Conservation (phyloP, 2,113 vertebrate genomes). For the Arothron firmamentum region DNA sequence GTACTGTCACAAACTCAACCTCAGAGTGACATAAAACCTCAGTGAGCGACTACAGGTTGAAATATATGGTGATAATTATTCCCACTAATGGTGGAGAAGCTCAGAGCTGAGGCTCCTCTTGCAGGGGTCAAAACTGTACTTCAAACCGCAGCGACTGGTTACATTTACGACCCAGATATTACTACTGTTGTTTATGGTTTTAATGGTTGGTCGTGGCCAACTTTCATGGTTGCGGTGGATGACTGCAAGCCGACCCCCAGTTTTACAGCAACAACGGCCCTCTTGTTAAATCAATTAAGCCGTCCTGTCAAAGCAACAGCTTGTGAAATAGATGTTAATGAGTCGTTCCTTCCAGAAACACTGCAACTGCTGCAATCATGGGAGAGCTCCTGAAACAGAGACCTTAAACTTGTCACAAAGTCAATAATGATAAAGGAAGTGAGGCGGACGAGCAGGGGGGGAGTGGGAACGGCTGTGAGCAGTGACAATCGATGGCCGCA, state of each 20-base stretch:
- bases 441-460: constrained; percentile 6
- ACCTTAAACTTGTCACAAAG: constrained; percentile 35
- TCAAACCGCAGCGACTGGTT: constrained; percentile 54
- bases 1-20: constrained; percentile 44
- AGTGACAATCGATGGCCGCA: constrained; percentile 55
- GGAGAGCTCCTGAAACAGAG: constrained; percentile 24
- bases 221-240: constrained; percentile 53
- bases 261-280: constrained; percentile 38
- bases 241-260: constrained; percentile 44
- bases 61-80: constrained; percentile 72
- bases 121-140: constrained; percentile 63
- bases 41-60: constrained; percentile 59
- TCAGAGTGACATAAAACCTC: constrained; percentile 60
- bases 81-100: constrained; percentile 64
- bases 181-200: constrained; percentile 64
- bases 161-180: constrained; percentile 56
- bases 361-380: background rate
- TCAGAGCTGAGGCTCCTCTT: constrained; percentile 57
- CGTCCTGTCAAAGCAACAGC: constrained; percentile 16
- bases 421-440: constrained; percentile 51
- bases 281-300: constrained; percentile 30
- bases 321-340: constrained; percentile 12
- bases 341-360: background rate
- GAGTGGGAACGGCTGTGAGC: constrained; percentile 14
- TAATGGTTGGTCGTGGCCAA: constrained; percentile 58